These are phyloP conservation scores for Etheostoma cragini DNA, from an alignment of 2,113 vertebrate genomes.

Conservation along the genomic window DNA sequence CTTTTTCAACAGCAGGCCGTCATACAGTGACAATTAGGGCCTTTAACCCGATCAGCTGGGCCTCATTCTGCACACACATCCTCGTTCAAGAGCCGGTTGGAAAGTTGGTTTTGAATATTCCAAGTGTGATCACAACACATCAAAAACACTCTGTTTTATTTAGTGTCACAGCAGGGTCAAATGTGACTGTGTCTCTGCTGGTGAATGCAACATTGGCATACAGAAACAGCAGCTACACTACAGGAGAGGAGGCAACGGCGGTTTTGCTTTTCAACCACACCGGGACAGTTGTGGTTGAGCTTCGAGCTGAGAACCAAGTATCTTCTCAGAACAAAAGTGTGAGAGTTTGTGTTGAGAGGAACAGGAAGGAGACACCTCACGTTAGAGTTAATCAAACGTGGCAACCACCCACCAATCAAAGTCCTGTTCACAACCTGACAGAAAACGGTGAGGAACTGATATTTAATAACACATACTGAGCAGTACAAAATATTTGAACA, in stretches of 20 bases:
- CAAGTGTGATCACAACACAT: background rate
- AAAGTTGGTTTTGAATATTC: constrained; percentile 5
- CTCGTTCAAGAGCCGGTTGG: constrained; percentile 33
- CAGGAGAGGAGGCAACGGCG: constrained; percentile 11
- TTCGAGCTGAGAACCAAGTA: constrained; percentile 35
- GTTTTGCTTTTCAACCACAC: constrained; percentile 45
- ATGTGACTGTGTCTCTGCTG: constrained; percentile 32
- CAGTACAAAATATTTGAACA: background rate
- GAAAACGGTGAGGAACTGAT: constrained; percentile 23
- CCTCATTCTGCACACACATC: constrained; percentile 36
- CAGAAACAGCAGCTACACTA: constrained; percentile 39
- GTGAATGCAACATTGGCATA: constrained; percentile 21
- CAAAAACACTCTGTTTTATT: background rate
- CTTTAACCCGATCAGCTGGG: constrained; percentile 26
- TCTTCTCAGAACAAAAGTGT: constrained; percentile 41
- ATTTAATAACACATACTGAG: constrained; percentile 1
- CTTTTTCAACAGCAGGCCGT: constrained; percentile 12
- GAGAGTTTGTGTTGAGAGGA: constrained; percentile 19
- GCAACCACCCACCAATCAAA: constrained; percentile 27
- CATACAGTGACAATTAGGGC: constrained; percentile 24
- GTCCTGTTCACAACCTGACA: background rate
- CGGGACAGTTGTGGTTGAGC: constrained; percentile 27
- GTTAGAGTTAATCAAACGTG: constrained; percentile 19
- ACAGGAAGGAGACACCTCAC: constrained; percentile 41
- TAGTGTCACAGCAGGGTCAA: background rate